Percentiles rank a stretch among this genome's conserved stretches.
Evolutionary conservation across 2,113 vertebrate species (phyloP).

Genomic region (Misgurnus mizolepis): DNA sequence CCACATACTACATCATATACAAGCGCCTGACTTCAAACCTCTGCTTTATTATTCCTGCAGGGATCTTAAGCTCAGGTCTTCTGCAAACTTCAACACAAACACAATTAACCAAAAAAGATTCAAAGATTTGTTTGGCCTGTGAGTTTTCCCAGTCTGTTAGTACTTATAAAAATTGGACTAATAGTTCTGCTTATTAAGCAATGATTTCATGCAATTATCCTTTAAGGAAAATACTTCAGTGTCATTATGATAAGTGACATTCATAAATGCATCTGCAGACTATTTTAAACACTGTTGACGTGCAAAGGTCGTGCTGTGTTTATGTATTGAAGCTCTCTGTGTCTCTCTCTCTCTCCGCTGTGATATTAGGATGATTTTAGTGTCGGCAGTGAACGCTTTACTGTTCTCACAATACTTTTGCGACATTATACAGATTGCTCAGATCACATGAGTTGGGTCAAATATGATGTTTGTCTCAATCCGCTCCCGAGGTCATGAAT

Average conservation of each 20-base stretch:
- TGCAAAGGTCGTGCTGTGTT: constrained; percentile 66
- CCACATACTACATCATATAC: background rate
- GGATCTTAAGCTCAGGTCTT: constrained; percentile 54
- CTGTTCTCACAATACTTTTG: too few relatives aligned
- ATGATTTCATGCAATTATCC: constrained; percentile 88
- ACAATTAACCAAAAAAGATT: constrained; percentile 71
- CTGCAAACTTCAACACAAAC: constrained; percentile 57
- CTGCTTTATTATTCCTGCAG: constrained; percentile 57
- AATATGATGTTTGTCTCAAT: too few relatives aligned
- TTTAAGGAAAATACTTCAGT: constrained; percentile 78
- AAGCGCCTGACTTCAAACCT: too few relatives aligned
- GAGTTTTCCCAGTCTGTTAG: constrained; percentile 80
- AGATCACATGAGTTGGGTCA: too few relatives aligned
- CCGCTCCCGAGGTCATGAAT: too few relatives aligned
- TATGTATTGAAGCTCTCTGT: constrained; percentile 42
- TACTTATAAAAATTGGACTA: constrained; percentile 90
- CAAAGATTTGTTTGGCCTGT: constrained; percentile 72
- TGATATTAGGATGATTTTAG: too few relatives aligned
- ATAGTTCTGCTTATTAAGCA: constrained; percentile 84
- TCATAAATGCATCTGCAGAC: constrained; percentile 61
- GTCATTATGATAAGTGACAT: constrained; percentile 76
- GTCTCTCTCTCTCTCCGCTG: too few relatives aligned
- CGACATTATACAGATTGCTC: too few relatives aligned
- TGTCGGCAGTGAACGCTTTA: too few relatives aligned
- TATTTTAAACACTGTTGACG: constrained; percentile 60